Evolutionary conservation across 2,888 invertebrate genomes (phyloP).

Genomic region (Poecilus cupreus): DNA sequence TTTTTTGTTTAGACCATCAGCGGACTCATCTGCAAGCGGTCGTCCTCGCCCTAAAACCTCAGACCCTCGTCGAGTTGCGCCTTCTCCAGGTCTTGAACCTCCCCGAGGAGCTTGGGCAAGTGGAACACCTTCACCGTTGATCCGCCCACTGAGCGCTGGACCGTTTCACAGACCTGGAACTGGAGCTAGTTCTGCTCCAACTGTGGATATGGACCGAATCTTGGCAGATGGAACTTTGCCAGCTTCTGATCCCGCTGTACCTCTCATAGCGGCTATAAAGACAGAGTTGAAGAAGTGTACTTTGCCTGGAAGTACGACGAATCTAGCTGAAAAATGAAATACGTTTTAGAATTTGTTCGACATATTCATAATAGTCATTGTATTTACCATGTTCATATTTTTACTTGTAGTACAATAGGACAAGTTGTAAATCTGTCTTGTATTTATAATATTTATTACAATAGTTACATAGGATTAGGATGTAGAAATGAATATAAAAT

Average conservation of each 20-base stretch:
- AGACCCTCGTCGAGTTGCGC: constrained; percentile 65
- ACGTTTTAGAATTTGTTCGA: background rate
- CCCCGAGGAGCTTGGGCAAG: constrained; percentile 75
- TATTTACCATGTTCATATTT: constrained; percentile 3
- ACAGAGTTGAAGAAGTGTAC: constrained; percentile 76
- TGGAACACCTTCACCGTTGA: constrained; percentile 73
- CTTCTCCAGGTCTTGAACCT: constrained; percentile 67
- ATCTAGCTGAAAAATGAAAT: constrained; percentile 64
- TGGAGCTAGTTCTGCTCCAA: constrained; percentile 71
- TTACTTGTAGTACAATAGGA: no score
- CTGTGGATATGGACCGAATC: constrained; percentile 74
- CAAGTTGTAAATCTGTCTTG: background rate
- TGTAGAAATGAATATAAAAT: background rate
- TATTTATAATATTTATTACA: background rate
- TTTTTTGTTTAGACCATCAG: constrained; percentile 61
- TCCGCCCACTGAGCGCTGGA: constrained; percentile 78
- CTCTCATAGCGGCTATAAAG: constrained; percentile 89
- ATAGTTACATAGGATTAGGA: background rate
- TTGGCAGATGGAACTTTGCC: constrained; percentile 77
- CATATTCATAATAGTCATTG: background rate
- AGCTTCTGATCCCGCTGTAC: constrained; percentile 84
- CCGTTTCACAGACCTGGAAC: no score
- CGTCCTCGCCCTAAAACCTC: constrained; percentile 70
- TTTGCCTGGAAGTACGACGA: constrained; percentile 70
- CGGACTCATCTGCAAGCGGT: constrained; percentile 64